Base-by-base conservation (phyloP, 2,113 vertebrate species). In the Lasiurus borealis region DNA sequence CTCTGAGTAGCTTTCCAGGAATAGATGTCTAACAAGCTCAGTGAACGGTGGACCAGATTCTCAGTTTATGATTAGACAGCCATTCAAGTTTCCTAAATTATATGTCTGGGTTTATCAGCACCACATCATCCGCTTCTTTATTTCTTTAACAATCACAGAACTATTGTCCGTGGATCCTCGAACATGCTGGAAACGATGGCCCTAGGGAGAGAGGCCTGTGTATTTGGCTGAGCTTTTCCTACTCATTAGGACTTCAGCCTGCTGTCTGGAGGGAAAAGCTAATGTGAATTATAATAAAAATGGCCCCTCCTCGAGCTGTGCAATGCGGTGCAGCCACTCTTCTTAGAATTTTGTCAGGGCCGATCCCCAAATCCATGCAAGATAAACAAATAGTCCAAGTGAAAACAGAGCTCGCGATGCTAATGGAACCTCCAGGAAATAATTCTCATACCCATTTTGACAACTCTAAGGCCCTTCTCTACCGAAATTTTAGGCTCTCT, bases 101-200 rank as follows among this genome's bases (percentile, higher is more conserved):
- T 92, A 72, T 59, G 62, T 34, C 36, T 68, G 13, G 15, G 3
- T 40, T 91, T 68, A 90, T 54, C 40, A 46, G 1, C 4, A 81
- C 14, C 36, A 59, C 88, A 95, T 12, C 78, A 18, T 12, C 11
- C 44, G 8, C 6, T 91, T 1, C 84, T 75, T 83, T 73, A 10
- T 54, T 91, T 82, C 40, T 82, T 84, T 81, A 76, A 18, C 10
- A 40, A 86, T 85, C 69, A 57, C 25, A 72, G 36, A 96, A 69
- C 8, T 64, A 44, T 36, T 68, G 10, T 31, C 34, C 93, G 48
- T 21, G 66, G 16, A 81, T 89, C 52, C 19, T 76, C 82, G 40
- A 89, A 71, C 36, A n/a, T 29, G 9, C 2, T 83, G 34, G 71
- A 84, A 87, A 83, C 14, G 29, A 27, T 44, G 36, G 5, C 46